These are phyloP conservation scores for Manduca sexta DNA, from an alignment of 1,140 invertebrate species.

Conservation along the genomic window DNA sequence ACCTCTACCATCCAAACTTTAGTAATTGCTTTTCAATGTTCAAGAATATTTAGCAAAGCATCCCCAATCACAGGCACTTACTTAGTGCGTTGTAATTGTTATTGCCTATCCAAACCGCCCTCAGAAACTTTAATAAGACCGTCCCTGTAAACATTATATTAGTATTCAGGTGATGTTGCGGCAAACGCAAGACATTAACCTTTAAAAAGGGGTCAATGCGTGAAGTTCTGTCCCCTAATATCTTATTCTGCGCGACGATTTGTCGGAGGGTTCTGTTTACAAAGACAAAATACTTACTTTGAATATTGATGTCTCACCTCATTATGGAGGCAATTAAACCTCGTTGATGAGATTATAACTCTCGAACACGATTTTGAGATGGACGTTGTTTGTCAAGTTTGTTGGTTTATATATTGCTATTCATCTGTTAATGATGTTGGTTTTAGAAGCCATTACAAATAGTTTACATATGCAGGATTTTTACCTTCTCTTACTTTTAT, in stretches of 20 bases:
- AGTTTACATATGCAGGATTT: too few relatives aligned
- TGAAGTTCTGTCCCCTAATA: constrained; percentile 61
- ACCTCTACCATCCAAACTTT: too few relatives aligned
- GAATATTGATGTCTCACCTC: constrained; percentile 37
- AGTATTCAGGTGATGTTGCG: constrained; percentile 54
- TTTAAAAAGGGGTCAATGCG: constrained; percentile 68
- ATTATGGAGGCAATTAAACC: constrained; percentile 32
- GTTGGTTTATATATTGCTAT: too few relatives aligned
- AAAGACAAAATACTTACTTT: constrained; percentile 33
- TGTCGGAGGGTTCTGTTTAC: constrained; percentile 35
- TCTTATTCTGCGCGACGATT: constrained; percentile 60
- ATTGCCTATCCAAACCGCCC: constrained; percentile 1
- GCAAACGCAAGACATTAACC: constrained; percentile 56
- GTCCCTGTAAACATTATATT: constrained; percentile 41
- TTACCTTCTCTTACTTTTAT: too few relatives aligned
- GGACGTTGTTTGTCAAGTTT: too few relatives aligned
- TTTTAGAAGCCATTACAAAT: too few relatives aligned
- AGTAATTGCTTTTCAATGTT: too few relatives aligned
- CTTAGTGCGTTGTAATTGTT: not conserved
- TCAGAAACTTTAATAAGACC: constrained; percentile 22
- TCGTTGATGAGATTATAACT: constrained; percentile 24
- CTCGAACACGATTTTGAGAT: not conserved
- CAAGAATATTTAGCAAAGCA: too few relatives aligned
- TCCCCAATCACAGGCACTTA: too few relatives aligned
- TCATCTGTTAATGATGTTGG: too few relatives aligned